Evolutionary conservation across 2,113 vertebrate species (phyloP), one percentile per base, ranked within the genome.

Genomic region (Ranitomeya variabilis): DNA sequence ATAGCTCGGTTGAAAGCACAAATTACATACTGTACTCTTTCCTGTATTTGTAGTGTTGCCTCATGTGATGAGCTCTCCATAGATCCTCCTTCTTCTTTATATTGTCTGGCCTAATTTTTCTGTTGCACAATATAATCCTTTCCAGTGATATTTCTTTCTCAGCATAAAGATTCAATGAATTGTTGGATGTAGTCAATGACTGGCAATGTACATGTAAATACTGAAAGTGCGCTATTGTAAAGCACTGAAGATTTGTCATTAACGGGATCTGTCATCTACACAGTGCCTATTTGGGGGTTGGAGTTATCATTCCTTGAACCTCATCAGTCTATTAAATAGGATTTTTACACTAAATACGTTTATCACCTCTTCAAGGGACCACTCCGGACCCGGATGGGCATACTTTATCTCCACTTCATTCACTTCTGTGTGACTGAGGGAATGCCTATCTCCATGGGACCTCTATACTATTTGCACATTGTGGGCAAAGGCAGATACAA

Each of bases 101-200:
- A 54, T 69, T 83, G 13, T 71, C 21, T 55, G 51, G 69, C 51
- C 45, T 69, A 84, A 54, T 84, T 84, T 84, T 67, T 84, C 59
- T 64, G 3, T 71, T 4, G 51, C 64, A 69, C 45, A 84, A n/a
- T 84, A 55, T 83, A 14, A 62, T 79, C 18, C 14, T 31, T 59
- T 80, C 60, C 13, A 37, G 6, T 31, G 59, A 64, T 62, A 21
- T 37, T 37, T 60, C 4, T 16, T 62, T 23, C 79, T 45, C 57
- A 45, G 80, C 21, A 64, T 81, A 59, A 31, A 37, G 26, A 37
- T 60, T 62, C 18, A 62, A 18, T 81, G 26, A 64, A 64, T 26
- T 37, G 14, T 21, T 55, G 52, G 77, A 57, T 57, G 15, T 26
- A 79, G 77, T 57, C 52, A 76, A 52, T 76, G 73, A 76, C 73